phyloP scores from a whole-genome alignment of 2,797 vertebrate genomes.

The Periparus ater region DNA sequence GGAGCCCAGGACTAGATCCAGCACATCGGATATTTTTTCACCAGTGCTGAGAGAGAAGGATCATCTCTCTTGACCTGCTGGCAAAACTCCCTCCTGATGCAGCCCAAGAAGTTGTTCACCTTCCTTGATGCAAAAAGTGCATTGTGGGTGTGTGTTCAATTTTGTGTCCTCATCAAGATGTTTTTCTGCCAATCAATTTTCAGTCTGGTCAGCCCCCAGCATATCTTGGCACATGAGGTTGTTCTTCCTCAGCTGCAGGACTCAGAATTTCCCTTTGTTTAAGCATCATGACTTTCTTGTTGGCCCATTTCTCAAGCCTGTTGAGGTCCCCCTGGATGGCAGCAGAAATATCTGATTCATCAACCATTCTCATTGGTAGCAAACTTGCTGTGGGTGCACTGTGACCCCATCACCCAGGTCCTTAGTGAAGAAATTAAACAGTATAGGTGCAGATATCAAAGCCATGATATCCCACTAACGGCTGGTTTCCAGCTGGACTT shows the following conservation, averaged over 20 bases:
- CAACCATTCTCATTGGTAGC: neutral
- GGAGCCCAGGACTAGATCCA: neutral
- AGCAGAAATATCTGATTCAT: neutral
- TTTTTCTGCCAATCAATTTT: neutral
- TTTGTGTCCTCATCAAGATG: neutral
- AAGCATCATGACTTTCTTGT: neutral
- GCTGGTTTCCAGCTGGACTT: neutral
- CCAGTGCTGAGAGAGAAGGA: neutral
- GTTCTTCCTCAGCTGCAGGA: neutral
- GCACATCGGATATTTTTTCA: neutral
- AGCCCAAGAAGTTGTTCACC: neutral
- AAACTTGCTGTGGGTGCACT: neutral
- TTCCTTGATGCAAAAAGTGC: neutral
- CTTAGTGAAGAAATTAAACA: neutral
- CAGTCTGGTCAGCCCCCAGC: neutral
- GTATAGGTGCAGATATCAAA: neutral
- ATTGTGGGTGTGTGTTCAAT: neutral
- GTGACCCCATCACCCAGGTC: neutral
- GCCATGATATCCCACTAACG: neutral
- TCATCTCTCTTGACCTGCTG: neutral
- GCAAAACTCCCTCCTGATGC: neutral
- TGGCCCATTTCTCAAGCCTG: neutral
- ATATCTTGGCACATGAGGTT: neutral
- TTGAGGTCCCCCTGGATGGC: neutral
- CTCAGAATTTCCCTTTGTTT: neutral